Evolutionary conservation across 2,797 vertebrate species (phyloP), one percentile per base, ranked within the genome.

Genomic region (Cryptoblepharus egeriae): DNA sequence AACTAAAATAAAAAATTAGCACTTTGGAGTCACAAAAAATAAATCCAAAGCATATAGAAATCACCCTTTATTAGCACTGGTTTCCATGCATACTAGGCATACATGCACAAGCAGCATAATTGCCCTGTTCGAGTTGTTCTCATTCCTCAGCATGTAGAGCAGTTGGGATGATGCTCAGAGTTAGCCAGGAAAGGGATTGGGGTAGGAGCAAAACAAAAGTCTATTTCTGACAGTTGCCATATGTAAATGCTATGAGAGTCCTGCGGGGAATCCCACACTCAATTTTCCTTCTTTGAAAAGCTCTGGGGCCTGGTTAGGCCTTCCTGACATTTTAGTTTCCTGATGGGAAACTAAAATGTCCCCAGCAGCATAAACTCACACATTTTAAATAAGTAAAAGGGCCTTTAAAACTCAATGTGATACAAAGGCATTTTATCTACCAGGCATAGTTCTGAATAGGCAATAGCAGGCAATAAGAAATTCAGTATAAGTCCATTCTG

Each of bases 251-350:
- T 87, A 32, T 18, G 3, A 7, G 18, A 26, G 13, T 81, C 81
- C 74, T 60, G 39, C 30, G 77, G 74, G 30, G 37, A 78, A 88
- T 86, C 83, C 79, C 87, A 85, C 88, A 81, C 82, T 88, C 75
- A 88, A 64, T 85, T 90, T 93, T 69, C 9, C 42, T 75, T 15
- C 61, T 13, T 35, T 89, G 75, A 92, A 88, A 90, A 42, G 8
- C 85, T 89, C 77, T 58, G 52, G 65, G 60, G 65, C 87, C 70
- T 89, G 57, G n/a, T 63, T 90, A 86, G 88, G 75, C 68, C 75
- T 91, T 83, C 72, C n/a, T 82, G 85, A 86, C 79, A 86, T 83
- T 86, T 91, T 80, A 55, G 80, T 89, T 92, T 87, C 49, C 89
- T 89, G 42, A 32, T 86, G 81, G 60, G 84, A 76, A 92, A 82